Evolutionary conservation across 2,888 invertebrate genomes (phyloP), one percentile per base, ranked within the genome.

Genomic region (Drosophila silvestris): DNA sequence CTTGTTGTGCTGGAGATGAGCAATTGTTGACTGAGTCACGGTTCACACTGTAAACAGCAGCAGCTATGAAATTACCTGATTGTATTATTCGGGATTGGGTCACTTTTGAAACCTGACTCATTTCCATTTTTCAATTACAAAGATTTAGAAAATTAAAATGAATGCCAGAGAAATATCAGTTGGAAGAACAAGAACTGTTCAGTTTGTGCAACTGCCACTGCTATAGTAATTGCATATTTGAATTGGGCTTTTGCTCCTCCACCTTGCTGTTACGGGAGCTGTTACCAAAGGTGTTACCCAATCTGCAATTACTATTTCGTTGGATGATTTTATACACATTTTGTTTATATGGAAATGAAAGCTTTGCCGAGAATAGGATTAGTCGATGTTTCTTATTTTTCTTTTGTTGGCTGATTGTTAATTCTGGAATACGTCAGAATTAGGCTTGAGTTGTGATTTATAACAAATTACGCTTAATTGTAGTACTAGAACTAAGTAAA

Each of bases 41-140:
- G 68, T 19, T 66, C 47, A 26, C 30, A 64, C 64, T 71, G 57
- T 53, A 50, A 59, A 59, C 60, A 61, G 56, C 56, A 12, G n/a
- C 35, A 58, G 44, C 52, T 58, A 30, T 71, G 54, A 63, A 52
- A 63, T 76, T 72, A 72, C 54, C 47, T 70, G 71, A 68, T 33
- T 19, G 28, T 30, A 19, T 19, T 28, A 51, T 5, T 22, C 47
- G 47, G 47, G 47, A 47, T 47, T 22, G 4, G 47, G 0, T 47
- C n/a, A 7, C 14, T 16, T 47, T 22, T 47, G 2, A 22, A 16
- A 16, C 16, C 16, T 47, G 22, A 26, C 16, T 47, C 47, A 47
- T 26, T 26, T 26, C 7, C 47, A 26, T 47, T 16, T 12, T 26
- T 47, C 47, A 26, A 0, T 14, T 47, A 4, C n/a, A 22, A 47